Base-by-base conservation (phyloP, 1,140 invertebrate species). In the Myzus persicae region DNA sequence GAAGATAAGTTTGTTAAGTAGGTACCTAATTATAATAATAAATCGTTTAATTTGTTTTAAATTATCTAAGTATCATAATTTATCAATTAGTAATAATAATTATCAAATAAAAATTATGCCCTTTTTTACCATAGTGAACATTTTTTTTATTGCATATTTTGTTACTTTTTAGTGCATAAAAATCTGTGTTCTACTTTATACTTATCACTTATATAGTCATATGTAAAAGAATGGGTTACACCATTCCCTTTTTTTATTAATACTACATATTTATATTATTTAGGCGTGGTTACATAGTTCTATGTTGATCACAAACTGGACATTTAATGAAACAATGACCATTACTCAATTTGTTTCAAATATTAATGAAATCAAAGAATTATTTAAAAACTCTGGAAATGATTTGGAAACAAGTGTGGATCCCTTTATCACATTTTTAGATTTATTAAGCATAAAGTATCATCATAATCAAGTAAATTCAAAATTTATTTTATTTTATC, bases 231-330 rank as follows among this genome's bases (percentile, higher is more conserved):
- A 48, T 3, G 46, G 2, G 46, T 48, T 48, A n/a, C n/a, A n/a
- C n/a, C n/a, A n/a, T n/a, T 44, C 2, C 7, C 7, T 42, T 4
- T 44, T 44, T 44, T 44, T 48, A 18, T 48, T 48, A 48, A 48
- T 51, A 51, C 24, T 20, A 51, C 0, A n/a, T 40, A 67, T 90
- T 42, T 81, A 44, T 91, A 22, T 44, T 81, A 31, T 51, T 93
- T 85, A 93, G 91, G 91, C 91, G 42, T 93, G 91, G 91, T 82
- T 93, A 93, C 91, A 84, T 51, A 93, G 91, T 42, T 93, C 91
- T 84, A 93, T 93, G 91, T n/a, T 93, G 22, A 93, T 93, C 14
- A 93, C 91, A 20, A 93, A 93, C 31, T 85, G 91, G 81, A 85
- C 91, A 46, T 54, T 84, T 22, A 93, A 93, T 51, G 91, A 93